Percentiles rank a stretch among this genome's conserved stretches.
phyloP scores from a whole-genome alignment of 2,888 invertebrate genomes.

The Leptinotarsa peninsularis region DNA sequence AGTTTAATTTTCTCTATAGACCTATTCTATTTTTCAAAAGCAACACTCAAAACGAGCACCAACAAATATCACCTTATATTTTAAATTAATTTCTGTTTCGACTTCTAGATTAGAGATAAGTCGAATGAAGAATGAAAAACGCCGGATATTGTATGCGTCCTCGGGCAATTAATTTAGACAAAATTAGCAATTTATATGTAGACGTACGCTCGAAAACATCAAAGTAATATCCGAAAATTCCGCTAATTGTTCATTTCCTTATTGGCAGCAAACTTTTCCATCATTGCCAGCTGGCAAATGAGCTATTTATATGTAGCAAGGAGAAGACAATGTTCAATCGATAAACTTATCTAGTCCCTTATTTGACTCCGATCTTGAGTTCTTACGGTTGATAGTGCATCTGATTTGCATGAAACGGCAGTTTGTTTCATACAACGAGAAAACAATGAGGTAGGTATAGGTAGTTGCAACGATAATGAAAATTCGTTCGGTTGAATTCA shows the following conservation, averaged over 20 bases:
- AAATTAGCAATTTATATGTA: conserved; percentile 12
- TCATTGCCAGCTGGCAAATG: background rate
- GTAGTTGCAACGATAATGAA: no score
- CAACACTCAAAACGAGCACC: no score
- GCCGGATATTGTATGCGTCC: conserved; percentile 3
- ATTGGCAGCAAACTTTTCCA: background rate
- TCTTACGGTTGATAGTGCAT: background rate
- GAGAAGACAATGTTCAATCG: background rate
- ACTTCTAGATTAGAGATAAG: background rate
- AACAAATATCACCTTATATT: no score
- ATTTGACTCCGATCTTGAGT: background rate
- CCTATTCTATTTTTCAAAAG: no score
- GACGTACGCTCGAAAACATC: background rate
- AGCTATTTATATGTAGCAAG: conserved; percentile 6
- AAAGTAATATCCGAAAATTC: conserved; percentile 7
- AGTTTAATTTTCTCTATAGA: no score
- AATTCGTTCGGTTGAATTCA: no score
- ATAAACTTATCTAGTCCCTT: background rate
- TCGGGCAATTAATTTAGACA: background rate
- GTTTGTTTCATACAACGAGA: no score
- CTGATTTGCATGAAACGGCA: background rate
- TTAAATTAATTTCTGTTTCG: background rate
- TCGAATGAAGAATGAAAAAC: background rate
- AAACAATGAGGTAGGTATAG: no score
- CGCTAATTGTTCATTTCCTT: conserved; percentile 7